Evolutionary conservation across 1,140 invertebrate genomes (phyloP), one percentile per base, ranked within the genome.

Genomic region (Magallana ariakensis): DNA sequence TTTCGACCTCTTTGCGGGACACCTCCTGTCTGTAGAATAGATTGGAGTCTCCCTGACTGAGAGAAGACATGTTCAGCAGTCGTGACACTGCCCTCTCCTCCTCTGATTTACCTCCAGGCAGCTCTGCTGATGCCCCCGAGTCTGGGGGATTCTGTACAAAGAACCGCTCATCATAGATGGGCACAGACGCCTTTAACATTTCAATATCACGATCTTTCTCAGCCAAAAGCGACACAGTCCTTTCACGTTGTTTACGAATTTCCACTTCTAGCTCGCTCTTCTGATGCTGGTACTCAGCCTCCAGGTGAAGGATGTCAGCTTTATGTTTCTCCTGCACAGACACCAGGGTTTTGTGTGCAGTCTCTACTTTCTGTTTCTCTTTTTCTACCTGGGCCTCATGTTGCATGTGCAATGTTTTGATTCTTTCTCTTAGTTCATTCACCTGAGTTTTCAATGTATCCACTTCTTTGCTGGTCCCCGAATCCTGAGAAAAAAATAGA

Each of bases 11-110:
- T 92, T 96, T 96, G 9, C 97, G 94, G 0, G 97, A 97, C 85
- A 97, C 93, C 94, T 98, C 97, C 93, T 98, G 97, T 80, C 96
- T 96, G 93, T 98, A 98, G 95, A 98, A 97, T 95, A 98, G 96
- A 87, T 97, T 96, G 13, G 92, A 92, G 53, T 95, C 95, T 87
- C 91, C 92, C 56, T 92, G 93, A 75, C 33, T 75, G 11, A 75
- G 22, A 26, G 66, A 75, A 8, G 88, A 91, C n/a, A 91, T 84
- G 54, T 90, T 87, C 13, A 94, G 88, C 3, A 94, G 88, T 54
- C 90, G 80, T 15, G 85, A 88, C 0, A 94, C 92, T n/a, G 91
- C 92, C 57, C 91, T 87, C 22, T 92, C 88, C 33, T 93, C 93
- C 33, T 93, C 92, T 15, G 90, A 87, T 33, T 90, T 86, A 46